Base-by-base conservation (phyloP, 2,888 invertebrate genomes). In the Hydraecia micacea region DNA sequence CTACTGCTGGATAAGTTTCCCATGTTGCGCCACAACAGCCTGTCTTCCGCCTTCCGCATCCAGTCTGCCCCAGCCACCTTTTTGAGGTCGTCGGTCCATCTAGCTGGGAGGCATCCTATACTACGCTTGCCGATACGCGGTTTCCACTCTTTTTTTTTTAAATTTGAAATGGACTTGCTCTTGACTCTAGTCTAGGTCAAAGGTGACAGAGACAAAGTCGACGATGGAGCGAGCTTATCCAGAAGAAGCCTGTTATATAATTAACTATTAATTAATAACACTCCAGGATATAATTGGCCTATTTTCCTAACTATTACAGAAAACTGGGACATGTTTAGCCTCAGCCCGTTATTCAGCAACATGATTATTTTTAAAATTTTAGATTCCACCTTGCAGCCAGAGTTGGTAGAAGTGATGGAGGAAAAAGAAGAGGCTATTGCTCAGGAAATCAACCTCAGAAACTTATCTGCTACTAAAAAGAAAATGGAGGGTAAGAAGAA, bases 341-440 rank as follows among this genome's bases (percentile, higher is more conserved):
- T 13, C 60, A 55, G 70, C 21, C n/a, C 21, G 11, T n/a, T 55
- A 46, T 62, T 28, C 18, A 49, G 7, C 21, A 32, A 49, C 25
- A 52, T n/a, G 8, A n/a, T 32, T 18, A 8, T n/a, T 65, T 77
- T 66, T 72, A 3, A 0, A 2, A 49, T 83, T 87, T 15, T 75
- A 96, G 96, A 96, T 88, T 89, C 92, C 0, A 87, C 87, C 25
- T 93, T 95, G 93, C 89, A 89, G 55, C 90, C 91, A n/a, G 92
- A 93, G 6, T 79, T 96, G 42, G 80, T 83, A 2, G 86, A 89
- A 63, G 95, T 93, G 1, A 77, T 95, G 25, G 93, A 94, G 79
- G 91, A 91, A 75, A 92, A 95, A 89, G 95, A 95, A 28, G 93
- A 94, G 0, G 94, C 94, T 9, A 93, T 96, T 6, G 90, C 91